Evolutionary conservation across 2,888 invertebrate species (phyloP).

Genomic region (Drosophila sordidula): DNA sequence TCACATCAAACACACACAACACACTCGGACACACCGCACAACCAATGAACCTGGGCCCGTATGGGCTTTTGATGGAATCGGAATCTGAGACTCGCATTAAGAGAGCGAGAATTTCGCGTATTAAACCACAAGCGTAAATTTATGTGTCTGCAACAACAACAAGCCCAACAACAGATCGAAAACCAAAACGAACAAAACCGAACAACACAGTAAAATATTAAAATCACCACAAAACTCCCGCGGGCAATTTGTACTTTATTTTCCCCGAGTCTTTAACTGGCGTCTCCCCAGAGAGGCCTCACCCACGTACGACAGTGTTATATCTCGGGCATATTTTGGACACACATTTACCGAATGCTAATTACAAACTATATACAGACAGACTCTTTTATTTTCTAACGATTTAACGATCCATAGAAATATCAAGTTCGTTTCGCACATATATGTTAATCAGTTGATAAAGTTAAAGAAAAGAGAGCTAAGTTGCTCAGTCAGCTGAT

Average conservation of each 20-base stretch:
- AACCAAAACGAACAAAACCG: conserved; percentile 11
- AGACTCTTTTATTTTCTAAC: conserved; percentile 28
- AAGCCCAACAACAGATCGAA: conserved; percentile 1
- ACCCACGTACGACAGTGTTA: conserved; percentile 11
- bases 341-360: conserved; percentile 39
- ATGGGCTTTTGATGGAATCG: conserved; percentile 59
- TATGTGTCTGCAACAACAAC: conserved; percentile 58
- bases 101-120: conserved; percentile 63
- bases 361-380: conserved; percentile 56
- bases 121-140: conserved; percentile 83
- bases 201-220: conserved; percentile 40
- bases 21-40: conserved; percentile 9
- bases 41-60: conserved; percentile 15
- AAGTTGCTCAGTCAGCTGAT: conserved; percentile 40
- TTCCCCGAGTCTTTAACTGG: conserved; percentile 28
- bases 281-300: conserved; percentile 31
- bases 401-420: conserved; percentile 57
- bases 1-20: conserved; percentile 41
- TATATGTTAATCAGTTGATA: conserved; percentile 73
- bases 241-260: conserved; percentile 55
- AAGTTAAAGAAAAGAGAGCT: conserved; percentile 38
- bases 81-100: conserved; percentile 43
- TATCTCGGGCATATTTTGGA: conserved; percentile 7
- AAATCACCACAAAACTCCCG: conserved; percentile 65
- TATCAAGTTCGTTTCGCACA: conserved; percentile 77